Percentiles rank a stretch among this genome's conserved stretches.
phyloP scores from a whole-genome alignment of 2,797 vertebrate genomes.

The Heteromormyrus szaboi region DNA sequence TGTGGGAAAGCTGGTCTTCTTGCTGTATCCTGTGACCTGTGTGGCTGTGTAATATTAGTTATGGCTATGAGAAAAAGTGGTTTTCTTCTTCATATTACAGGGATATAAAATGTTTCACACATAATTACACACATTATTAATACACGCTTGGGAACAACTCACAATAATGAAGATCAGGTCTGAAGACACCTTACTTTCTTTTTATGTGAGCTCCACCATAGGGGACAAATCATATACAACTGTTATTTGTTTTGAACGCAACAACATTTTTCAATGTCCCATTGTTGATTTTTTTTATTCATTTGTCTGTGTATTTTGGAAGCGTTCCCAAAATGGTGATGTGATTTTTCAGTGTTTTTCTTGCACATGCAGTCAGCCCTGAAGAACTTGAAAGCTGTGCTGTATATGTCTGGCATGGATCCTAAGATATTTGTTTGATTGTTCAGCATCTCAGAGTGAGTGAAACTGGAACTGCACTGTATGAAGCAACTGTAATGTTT shows the following conservation, averaged over 20 bases:
- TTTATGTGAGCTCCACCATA: not conserved
- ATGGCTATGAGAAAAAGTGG: not conserved
- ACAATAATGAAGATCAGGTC: not conserved
- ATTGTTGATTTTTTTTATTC: not conserved
- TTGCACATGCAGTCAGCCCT: not conserved
- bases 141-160: not conserved
- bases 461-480: not conserved
- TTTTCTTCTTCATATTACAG: not conserved
- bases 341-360: not conserved
- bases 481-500: not conserved
- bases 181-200: not conserved
- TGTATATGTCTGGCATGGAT: not conserved
- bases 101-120: slow-evolving; percentile 1
- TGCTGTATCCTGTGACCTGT: not conserved
- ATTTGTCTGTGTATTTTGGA: not conserved
- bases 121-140: not conserved
- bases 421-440: not conserved
- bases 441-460: not conserved
- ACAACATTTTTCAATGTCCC: not conserved
- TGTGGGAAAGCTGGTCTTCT: not conserved
- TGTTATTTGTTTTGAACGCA: not conserved
- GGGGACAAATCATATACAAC: not conserved
- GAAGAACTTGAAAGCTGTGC: not conserved
- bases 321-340: not conserved
- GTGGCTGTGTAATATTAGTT: not conserved